Conservation (phyloP, 2,888 invertebrate species). For the Dasysyrphus albostriatus region DNA sequence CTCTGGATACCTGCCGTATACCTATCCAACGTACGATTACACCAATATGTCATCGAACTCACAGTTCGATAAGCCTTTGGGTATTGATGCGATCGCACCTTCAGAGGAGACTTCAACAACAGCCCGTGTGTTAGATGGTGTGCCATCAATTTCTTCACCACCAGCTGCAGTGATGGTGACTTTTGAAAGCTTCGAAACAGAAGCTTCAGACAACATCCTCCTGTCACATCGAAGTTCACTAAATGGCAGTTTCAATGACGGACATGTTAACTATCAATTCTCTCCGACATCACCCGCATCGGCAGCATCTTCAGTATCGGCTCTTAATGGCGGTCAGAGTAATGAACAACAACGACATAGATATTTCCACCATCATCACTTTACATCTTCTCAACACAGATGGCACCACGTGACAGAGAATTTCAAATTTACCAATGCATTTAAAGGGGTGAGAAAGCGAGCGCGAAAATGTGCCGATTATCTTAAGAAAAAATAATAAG, state of each 20-base stretch:
- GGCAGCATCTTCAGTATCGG: conserved; percentile 78
- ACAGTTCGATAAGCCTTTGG: conserved; percentile 81
- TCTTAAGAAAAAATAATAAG: conserved; percentile 81
- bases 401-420: conserved; percentile 81
- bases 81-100: conserved; percentile 81
- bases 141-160: conserved; percentile 77
- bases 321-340: conserved; percentile 42
- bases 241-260: conserved; percentile 64
- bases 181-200: conserved; percentile 81
- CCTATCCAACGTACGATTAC: conserved; percentile 82
- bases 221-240: conserved; percentile 78
- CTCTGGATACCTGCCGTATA: conserved; percentile 81
- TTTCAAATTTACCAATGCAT: conserved; percentile 82
- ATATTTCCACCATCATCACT: conserved; percentile 77
- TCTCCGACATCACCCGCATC: conserved; percentile 79
- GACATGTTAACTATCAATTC: conserved; percentile 77
- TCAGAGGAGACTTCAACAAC: conserved; percentile 56
- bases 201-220: conserved; percentile 82
- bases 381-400: conserved; percentile 77
- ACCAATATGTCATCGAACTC: conserved; percentile 84
- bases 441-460: conserved; percentile 82
- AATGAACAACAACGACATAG: conserved; percentile 51
- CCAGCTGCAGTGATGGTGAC: conserved; percentile 52
- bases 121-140: conserved; percentile 38
- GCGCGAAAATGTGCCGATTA: conserved; percentile 84